Conservation (phyloP, 2,888 invertebrate species). For the Sepiola atlantica region DNA sequence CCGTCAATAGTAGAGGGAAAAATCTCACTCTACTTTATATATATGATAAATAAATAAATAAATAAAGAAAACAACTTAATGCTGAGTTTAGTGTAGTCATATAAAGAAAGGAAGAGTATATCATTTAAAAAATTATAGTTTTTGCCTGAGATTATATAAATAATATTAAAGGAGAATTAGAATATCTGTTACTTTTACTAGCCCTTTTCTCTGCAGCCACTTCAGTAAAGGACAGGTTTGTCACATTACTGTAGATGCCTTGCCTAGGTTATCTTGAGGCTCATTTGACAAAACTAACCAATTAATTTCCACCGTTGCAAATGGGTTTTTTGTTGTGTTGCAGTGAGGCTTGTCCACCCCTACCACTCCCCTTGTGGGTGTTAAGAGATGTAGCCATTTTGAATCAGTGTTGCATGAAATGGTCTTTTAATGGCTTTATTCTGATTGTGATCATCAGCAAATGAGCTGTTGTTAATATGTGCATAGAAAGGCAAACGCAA, state of each 20-base stretch:
- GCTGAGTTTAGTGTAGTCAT: too few species aligned
- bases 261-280: background rate
- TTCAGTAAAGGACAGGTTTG: background rate
- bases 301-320: background rate
- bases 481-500: background rate
- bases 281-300: conserved; percentile 12
- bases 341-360: background rate
- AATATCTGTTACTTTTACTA: background rate
- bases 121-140: too few species aligned
- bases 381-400: background rate
- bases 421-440: background rate
- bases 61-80: too few species aligned
- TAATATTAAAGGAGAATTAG: background rate
- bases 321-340: background rate
- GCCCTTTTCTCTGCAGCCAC: background rate
- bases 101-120: too few species aligned
- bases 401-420: background rate
- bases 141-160: too few species aligned
- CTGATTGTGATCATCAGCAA: background rate
- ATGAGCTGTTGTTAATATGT: background rate
- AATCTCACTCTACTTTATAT: too few species aligned
- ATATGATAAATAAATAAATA: too few species aligned
- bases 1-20: too few species aligned
- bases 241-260: background rate
- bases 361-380: background rate